Conservation (phyloP, 1,140 invertebrate genomes). For the Zeugodacus cucurbitae region DNA sequence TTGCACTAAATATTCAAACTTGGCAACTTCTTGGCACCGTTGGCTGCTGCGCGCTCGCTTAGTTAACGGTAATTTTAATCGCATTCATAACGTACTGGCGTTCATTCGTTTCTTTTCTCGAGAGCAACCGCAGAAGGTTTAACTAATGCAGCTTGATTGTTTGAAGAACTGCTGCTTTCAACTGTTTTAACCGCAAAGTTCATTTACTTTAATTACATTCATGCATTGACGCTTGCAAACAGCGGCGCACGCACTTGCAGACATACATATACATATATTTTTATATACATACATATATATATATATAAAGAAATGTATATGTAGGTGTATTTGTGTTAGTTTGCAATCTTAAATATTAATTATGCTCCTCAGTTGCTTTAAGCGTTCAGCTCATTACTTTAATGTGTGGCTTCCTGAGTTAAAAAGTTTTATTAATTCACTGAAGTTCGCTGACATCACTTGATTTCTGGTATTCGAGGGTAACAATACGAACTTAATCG, state of each 20-base stretch:
- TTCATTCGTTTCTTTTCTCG: not conserved
- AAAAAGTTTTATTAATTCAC: not conserved
- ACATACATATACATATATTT: too few species aligned
- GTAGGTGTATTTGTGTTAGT: not conserved
- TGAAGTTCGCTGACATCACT: not conserved
- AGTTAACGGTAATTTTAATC: conserved; percentile 13
- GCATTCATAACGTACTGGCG: not conserved
- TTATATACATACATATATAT: too few species aligned
- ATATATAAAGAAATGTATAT: too few species aligned
- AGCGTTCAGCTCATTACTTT: not conserved
- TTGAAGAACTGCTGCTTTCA: not conserved
- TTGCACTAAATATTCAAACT: not conserved
- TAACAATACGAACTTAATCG: too few species aligned
- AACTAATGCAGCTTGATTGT: not conserved
- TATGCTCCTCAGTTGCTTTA: not conserved
- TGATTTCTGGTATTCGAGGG: too few species aligned
- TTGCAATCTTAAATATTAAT: not conserved
- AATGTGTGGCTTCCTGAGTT: not conserved
- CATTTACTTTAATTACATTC: conserved; percentile 7
- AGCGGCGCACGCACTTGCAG: not conserved
- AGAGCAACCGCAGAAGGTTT: not conserved
- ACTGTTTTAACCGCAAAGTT: not conserved
- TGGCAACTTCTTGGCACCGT: not conserved
- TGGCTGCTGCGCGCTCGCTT: not conserved
- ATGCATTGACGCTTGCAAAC: not conserved